These are phyloP conservation scores for Dinocampus coccinellae DNA, from an alignment of 2,888 invertebrate species.

Conservation along the genomic window DNA sequence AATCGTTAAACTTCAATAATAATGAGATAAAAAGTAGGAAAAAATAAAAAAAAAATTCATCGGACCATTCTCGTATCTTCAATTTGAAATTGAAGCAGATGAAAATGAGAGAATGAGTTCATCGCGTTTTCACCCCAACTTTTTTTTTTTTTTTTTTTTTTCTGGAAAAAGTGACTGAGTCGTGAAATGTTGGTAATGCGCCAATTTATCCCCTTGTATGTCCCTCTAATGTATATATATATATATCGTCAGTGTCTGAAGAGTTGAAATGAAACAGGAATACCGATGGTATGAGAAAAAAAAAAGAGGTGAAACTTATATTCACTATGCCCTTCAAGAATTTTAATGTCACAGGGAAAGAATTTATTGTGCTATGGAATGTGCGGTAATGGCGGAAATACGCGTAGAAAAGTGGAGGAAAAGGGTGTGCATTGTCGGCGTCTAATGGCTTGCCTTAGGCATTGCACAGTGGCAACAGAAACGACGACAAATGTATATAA, in stretches of 20 bases:
- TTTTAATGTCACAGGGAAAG: conserved; percentile 64
- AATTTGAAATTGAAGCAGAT: too few species aligned
- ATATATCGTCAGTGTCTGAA: conserved; percentile 51
- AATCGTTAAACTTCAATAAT: too few species aligned
- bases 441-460: conserved; percentile 63
- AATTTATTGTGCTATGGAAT: conserved; percentile 65
- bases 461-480: conserved; percentile 38
- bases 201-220: neutral
- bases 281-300: neutral
- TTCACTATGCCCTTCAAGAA: conserved; percentile 64
- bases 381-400: conserved; percentile 65
- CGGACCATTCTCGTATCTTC: too few species aligned
- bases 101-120: neutral
- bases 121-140: neutral
- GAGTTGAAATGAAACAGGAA: neutral
- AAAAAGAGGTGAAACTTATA: conserved; percentile 49
- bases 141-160: neutral
- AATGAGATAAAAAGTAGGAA: too few species aligned
- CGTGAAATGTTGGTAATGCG: neutral
- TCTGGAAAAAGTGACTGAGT: neutral
- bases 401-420: conserved; percentile 64
- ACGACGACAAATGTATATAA: conserved; percentile 6
- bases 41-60: too few species aligned
- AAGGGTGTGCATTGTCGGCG: conserved; percentile 64
- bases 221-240: conserved; percentile 44